These are phyloP conservation scores for Lipotes vexillifer DNA, from an alignment of 2,113 vertebrate species.

Conservation along the genomic window DNA sequence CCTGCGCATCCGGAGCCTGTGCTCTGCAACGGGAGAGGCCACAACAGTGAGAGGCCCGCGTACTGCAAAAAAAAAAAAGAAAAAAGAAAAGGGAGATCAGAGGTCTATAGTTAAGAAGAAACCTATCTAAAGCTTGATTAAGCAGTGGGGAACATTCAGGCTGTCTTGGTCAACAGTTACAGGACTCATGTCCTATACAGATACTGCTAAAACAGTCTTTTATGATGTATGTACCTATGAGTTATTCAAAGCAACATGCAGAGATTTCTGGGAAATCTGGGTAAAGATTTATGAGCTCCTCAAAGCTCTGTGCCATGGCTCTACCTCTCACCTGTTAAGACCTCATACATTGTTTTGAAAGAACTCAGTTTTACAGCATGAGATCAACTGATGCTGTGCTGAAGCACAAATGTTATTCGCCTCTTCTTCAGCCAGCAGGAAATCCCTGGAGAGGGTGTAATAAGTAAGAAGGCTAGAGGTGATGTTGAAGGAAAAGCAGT, in stretches of 20 bases:
- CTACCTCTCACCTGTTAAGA: background rate
- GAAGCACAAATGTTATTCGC: constrained; percentile 14
- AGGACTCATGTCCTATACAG: background rate
- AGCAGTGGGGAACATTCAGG: background rate
- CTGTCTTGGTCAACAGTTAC: background rate
- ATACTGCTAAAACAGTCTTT: background rate
- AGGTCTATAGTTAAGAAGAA: background rate
- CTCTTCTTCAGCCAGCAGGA: constrained; percentile 6
- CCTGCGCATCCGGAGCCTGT: no score
- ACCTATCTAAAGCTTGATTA: background rate
- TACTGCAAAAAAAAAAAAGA: background rate
- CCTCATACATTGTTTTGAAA: background rate
- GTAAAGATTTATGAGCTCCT: background rate
- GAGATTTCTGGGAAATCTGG: background rate
- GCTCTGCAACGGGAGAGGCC: no score
- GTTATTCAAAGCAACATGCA: background rate
- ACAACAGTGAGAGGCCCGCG: no score
- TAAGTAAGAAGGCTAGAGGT: constrained; percentile 25
- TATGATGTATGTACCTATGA: background rate
- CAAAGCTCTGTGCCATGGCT: background rate
- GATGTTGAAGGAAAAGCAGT: constrained; percentile 39
- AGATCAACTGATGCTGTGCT: background rate
- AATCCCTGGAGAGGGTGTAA: constrained; percentile 41
- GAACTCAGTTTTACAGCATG: background rate
- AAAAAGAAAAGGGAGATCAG: background rate